Evolutionary conservation across 2,888 invertebrate species (phyloP), one percentile per base, ranked within the genome.

Genomic region (Brenthis daphne): DNA sequence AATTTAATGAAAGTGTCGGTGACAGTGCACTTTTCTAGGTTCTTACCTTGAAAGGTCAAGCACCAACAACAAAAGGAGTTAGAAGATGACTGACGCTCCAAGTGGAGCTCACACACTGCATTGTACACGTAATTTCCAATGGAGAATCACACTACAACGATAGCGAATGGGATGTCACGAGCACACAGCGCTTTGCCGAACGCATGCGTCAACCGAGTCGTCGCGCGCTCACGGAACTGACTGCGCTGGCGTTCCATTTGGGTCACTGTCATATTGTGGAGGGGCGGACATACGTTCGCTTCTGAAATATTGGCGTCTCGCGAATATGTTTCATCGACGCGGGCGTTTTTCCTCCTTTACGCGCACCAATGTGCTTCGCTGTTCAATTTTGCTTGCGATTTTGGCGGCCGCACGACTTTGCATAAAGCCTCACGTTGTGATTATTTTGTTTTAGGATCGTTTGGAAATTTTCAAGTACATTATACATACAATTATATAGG

Each of bases 261-360:
- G 91, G 91, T 91, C 92, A 91, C 92, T 92, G 91, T 91, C 92
- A 91, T 86, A 82, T 84, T 79, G 87, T 89, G 89, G 89, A 84
- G 87, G 87, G 89, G 88, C 90, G 88, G 90, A 88, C 85, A 85
- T 85, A 83, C 86, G 83, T 82, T 86, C 78, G 86, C 85, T 82
- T 87, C 91, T 91, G 90, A 90, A 91, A 91, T 90, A 88, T 88
- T 89, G 77, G 86, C 88, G 86, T 86, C 85, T 88, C 82, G 90
- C 87, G 84, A 89, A 89, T 86, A 85, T 88, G 85, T 89, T 90
- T 87, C 86, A 87, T 83, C 85, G 84, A 77, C 82, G 85, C 89
- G 82, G 87, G 88, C 87, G 87, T 89, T 90, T 89, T 88, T 84
- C 84, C 83, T 82, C 81, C 80, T 79, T 81, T 79, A 79, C 78